Base-by-base conservation (phyloP, 1,140 invertebrate species). In the Eulimnadia texana region DNA sequence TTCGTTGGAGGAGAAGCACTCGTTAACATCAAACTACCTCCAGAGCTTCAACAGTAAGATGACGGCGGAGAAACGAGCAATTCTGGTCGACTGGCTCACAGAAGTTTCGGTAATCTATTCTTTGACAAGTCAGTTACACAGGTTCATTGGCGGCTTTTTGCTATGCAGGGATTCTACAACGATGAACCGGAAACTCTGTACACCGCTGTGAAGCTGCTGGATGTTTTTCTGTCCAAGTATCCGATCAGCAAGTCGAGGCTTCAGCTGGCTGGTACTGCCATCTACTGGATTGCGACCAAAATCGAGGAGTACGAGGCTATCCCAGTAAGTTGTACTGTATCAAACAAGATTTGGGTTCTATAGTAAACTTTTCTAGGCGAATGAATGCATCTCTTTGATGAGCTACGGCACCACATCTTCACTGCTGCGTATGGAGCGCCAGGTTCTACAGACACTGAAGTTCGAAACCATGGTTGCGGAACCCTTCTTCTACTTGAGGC, bases 281-380 rank as follows among this genome's bases (percentile, higher is more conserved):
- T 47, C 16, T 61, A 53, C 19, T 61, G 60, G 60, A n/a, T 42
- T 6, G 60, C 60, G 2, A 54, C 51, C 9, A 61, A 61, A 25
- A 28, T 61, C 16, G 55, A 58, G 13, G 60, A 61, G 27, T 61
- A 50, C 24, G 42, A 42, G 42, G 11, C 50, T 2, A 29, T 54
- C 1, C 20, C 1, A 10, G 59, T 60, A 60, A 60, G 6, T 51
- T 51, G 13, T 9, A 19, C 11, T 51, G 16, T 56, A 20, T 52
- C 33, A 16, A 16, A 9, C 6, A 6, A 9, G 33, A 6, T 42
- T 9, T 52, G 27, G 1, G 10, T 28, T 56, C 3, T 52, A 25
- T 11, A 56, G 10, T 11, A 11, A 24, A 20, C 16, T 2, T 24
- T 56, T 56, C 29, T 3, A 57, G 55, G 55, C 55, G 10, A 20